A percentile compares a stretch with the other conserved stretches of the same genome.
phyloP scores from a whole-genome alignment of 2,888 invertebrate species.

The Thera obeliscata region DNA sequence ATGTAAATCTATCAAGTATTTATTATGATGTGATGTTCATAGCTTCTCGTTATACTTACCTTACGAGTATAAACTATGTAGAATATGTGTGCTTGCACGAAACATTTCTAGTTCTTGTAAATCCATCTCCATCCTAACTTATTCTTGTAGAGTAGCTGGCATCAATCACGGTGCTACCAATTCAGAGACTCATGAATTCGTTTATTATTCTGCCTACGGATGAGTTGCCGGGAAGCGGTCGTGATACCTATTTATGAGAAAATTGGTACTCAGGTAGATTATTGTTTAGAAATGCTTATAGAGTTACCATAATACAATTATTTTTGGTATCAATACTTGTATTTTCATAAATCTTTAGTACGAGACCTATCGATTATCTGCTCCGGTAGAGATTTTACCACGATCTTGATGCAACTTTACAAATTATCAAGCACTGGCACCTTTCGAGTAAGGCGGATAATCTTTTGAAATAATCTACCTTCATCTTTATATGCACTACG shows the following conservation, averaged over 20 bases:
- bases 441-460: too few species aligned
- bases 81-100: conserved; percentile 28
- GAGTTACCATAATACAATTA: background rate
- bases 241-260: conserved; percentile 1
- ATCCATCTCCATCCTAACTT: conserved; percentile 31
- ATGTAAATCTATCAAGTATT: conserved; percentile 1
- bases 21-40: conserved; percentile 6
- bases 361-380: too few species aligned
- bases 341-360: too few species aligned
- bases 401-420: too few species aligned
- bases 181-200: conserved; percentile 43
- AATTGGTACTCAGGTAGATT: background rate
- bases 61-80: conserved; percentile 30
- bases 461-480: too few species aligned
- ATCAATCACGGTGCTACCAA: conserved; percentile 53
- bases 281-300: background rate
- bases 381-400: background rate
- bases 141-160: conserved; percentile 43
- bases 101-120: conserved; percentile 20
- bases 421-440: too few species aligned
- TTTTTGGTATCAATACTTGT: too few species aligned
- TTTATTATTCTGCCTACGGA: conserved; percentile 42
- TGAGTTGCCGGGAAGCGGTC: conserved; percentile 21
- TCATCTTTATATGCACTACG: too few species aligned
- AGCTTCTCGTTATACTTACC: conserved; percentile 16